These are phyloP conservation scores for Periophthalmus modestus DNA, from an alignment of 2,113 vertebrate genomes.

Conservation along the genomic window DNA sequence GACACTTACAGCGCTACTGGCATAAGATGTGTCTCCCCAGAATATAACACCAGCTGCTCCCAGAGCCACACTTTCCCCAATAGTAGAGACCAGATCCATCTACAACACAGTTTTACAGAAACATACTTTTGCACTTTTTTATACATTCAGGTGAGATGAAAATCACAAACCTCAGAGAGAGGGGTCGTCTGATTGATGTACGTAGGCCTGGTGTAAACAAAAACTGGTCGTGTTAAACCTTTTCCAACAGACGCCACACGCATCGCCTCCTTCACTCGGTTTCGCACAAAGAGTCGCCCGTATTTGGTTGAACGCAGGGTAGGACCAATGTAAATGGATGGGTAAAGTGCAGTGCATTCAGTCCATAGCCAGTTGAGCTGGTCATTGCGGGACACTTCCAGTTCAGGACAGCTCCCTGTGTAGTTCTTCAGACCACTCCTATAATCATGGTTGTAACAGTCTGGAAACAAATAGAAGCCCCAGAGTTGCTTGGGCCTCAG, in stretches of 20 bases:
- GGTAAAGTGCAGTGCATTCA: constrained; percentile 79
- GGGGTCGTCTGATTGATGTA: constrained; percentile 70
- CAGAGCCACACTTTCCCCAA: constrained; percentile 82
- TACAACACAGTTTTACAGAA: constrained; percentile 49
- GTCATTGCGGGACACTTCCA: constrained; percentile 77
- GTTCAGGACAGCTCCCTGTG: constrained; percentile 76
- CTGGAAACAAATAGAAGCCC: constrained; percentile 86
- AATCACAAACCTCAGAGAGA: constrained; percentile 72
- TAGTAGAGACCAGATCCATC: constrained; percentile 80
- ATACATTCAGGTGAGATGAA: neutral
- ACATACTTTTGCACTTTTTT: neutral
- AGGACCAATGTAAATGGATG: constrained; percentile 78
- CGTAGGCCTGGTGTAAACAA: constrained; percentile 80
- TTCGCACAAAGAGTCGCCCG: constrained; percentile 78
- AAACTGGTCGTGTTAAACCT: constrained; percentile 76
- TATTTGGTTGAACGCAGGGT: constrained; percentile 59
- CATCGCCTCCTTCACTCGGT: constrained; percentile 76
- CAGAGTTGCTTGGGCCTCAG: constrained; percentile 78
- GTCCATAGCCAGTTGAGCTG: constrained; percentile 83
- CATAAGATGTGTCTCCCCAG: constrained; percentile 80
- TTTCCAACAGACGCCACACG: constrained; percentile 75
- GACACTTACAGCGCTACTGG: constrained; percentile 72
- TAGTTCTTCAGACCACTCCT: constrained; percentile 69
- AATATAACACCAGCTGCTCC: constrained; percentile 83
- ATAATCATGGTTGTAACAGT: constrained; percentile 86